Evolutionary conservation across 2,113 vertebrate genomes (phyloP).

Genomic region (Chloropsis cyanopogon): DNA sequence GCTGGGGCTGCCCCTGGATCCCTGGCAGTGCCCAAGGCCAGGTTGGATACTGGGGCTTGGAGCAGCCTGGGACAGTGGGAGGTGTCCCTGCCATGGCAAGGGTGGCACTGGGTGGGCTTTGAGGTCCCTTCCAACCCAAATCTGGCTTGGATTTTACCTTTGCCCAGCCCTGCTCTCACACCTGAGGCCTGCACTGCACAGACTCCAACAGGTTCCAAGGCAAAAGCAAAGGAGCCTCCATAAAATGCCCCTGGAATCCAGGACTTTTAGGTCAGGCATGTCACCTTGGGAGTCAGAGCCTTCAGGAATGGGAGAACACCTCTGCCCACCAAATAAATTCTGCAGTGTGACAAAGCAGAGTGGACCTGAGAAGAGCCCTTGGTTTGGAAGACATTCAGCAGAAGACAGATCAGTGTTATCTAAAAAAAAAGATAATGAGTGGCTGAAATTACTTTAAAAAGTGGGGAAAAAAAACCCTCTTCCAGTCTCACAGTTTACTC

Average conservation of each 20-base stretch:
- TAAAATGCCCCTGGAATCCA: background rate
- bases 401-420: background rate
- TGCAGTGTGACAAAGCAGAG: background rate
- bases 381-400: background rate
- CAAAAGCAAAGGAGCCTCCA: background rate
- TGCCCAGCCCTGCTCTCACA: background rate
- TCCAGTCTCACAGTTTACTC: background rate
- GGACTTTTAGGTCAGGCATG: background rate
- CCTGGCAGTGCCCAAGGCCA: background rate
- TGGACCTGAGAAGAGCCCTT: background rate
- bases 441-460: background rate
- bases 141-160: background rate
- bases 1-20: background rate
- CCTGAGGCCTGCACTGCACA: background rate
- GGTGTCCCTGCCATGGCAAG: background rate
- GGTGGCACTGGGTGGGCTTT: accelerated
- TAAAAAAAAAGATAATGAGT: background rate
- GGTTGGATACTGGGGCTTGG: background rate
- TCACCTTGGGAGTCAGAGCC: background rate
- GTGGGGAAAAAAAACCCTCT: background rate
- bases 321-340: background rate
- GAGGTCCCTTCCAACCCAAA: background rate
- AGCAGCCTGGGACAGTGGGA: background rate
- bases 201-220: background rate
- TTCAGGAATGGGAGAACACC: background rate